phyloP scores from a whole-genome alignment of 1,140 invertebrate species.

The Caerostris darwini region DNA sequence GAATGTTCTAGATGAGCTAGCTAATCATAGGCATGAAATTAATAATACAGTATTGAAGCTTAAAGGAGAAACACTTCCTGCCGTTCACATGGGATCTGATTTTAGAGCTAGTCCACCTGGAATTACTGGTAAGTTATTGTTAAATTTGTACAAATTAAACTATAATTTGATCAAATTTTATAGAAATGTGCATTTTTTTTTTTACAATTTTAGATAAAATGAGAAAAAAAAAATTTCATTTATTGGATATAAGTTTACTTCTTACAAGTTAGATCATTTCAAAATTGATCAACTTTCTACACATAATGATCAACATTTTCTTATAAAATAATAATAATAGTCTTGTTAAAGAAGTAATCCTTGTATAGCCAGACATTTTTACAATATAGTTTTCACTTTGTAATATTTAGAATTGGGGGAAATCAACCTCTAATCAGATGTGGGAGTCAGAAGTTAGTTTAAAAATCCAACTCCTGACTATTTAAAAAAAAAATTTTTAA shows the following conservation, averaged over 20 bases:
- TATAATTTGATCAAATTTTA: not conserved
- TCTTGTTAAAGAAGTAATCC: too few relatives aligned
- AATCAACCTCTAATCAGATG: too few relatives aligned
- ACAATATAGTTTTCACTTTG: too few relatives aligned
- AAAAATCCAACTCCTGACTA: too few relatives aligned
- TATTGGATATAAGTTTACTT: not conserved
- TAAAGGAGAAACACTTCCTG: conserved; percentile 86
- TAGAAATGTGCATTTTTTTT: not conserved
- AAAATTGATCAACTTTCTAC: too few relatives aligned
- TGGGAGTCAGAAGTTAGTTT: too few relatives aligned
- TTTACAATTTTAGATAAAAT: not conserved
- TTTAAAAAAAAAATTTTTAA: too few relatives aligned
- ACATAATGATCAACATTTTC: too few relatives aligned
- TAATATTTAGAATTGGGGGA: too few relatives aligned
- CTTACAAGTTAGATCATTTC: too few relatives aligned
- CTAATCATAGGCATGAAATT: conserved; percentile 90
- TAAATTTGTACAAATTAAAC: not conserved
- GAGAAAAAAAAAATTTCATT: not conserved
- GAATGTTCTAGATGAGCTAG: conserved; percentile 90
- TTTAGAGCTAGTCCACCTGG: conserved; percentile 63
- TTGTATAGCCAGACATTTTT: too few relatives aligned
- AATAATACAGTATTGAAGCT: conserved; percentile 91
- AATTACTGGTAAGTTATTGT: conserved; percentile 15
- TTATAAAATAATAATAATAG: too few relatives aligned
- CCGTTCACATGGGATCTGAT: conserved; percentile 79